Percentiles rank a stretch among this genome's conserved stretches.
Conservation (phyloP, 2,113 vertebrate species). For the Myxocyprinus asiaticus region DNA sequence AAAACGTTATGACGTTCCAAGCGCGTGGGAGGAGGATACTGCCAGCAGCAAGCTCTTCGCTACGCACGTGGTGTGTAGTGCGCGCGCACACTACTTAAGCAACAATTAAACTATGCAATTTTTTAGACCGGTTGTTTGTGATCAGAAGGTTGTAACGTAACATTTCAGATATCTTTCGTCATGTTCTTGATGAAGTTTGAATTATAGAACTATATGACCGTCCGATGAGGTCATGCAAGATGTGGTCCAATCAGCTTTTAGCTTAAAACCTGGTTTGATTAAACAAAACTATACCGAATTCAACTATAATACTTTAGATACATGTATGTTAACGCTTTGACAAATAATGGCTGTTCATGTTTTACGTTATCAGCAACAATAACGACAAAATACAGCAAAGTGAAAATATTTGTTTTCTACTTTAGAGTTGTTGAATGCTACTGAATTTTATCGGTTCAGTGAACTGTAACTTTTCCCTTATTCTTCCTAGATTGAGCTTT, state of each 20-base stretch:
- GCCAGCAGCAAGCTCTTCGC: conserved; percentile 56
- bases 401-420: too few relatives aligned
- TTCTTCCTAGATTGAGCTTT: too few relatives aligned
- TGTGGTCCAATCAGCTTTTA: not conserved
- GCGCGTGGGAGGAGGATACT: conserved; percentile 66
- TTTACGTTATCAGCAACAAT: not conserved
- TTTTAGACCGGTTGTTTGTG: not conserved
- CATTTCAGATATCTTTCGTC: too few relatives aligned
- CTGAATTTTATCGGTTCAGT: not conserved
- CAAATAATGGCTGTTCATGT: too few relatives aligned
- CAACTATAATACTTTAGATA: not conserved
- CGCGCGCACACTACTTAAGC: not conserved
- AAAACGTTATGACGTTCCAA: conserved; percentile 58
- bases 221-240: not conserved
- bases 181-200: not conserved
- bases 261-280: not conserved
- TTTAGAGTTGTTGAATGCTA: not conserved
- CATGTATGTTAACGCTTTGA: not conserved
- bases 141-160: too few relatives aligned
- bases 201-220: not conserved
- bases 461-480: too few relatives aligned
- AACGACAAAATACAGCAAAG: not conserved
- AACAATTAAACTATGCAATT: not conserved
- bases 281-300: not conserved
- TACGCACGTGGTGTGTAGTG: conserved; percentile 53